Evolutionary conservation across 2,113 vertebrate genomes (phyloP).

Genomic region (Rhynchopsitta pachyrhyncha): DNA sequence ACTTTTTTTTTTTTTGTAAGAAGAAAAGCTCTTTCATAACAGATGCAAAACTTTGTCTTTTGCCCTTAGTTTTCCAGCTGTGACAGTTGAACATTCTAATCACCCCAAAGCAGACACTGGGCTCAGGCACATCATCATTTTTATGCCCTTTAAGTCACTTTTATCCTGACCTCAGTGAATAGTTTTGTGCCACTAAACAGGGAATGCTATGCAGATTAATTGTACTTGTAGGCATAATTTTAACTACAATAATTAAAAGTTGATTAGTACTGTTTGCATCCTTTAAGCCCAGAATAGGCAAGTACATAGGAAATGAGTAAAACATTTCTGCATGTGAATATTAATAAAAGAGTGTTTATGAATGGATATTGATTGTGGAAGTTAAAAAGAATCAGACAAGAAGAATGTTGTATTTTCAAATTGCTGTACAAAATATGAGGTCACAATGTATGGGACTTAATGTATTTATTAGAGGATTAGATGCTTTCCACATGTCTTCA

Average conservation of each 20-base stretch:
- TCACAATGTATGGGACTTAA: background rate
- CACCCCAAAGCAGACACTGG: background rate
- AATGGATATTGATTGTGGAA: background rate
- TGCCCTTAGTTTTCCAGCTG: background rate
- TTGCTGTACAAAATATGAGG: background rate
- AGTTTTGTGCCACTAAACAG: background rate
- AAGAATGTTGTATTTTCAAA: background rate
- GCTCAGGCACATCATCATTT: accelerated
- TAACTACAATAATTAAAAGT: background rate
- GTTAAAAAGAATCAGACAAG: background rate
- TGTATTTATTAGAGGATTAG: background rate
- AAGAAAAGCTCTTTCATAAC: background rate
- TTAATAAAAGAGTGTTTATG: background rate
- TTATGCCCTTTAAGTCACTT: background rate
- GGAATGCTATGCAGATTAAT: background rate
- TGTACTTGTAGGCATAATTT: background rate
- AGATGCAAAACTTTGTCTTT: background rate
- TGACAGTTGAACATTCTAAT: background rate
- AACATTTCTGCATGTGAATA: background rate
- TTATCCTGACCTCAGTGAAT: background rate
- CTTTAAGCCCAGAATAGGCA: background rate
- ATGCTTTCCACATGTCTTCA: background rate
- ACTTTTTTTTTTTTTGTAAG: background rate
- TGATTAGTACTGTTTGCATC: background rate
- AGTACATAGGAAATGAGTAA: background rate